Evolutionary conservation across 2,797 vertebrate species (phyloP).

Genomic region (Enoplosus armatus): DNA sequence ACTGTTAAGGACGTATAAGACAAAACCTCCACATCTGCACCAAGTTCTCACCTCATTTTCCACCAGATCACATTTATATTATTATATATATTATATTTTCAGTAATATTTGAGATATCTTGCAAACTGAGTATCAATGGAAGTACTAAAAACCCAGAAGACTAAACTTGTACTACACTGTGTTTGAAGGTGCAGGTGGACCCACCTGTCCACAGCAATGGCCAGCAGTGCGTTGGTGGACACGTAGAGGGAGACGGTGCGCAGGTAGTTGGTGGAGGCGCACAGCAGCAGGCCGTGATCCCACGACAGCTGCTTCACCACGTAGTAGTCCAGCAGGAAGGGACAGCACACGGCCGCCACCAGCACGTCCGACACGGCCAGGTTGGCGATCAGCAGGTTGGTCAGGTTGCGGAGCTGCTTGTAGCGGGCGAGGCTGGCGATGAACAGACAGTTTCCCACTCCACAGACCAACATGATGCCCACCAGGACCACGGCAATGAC

Average conservation of each 20-base stretch:
- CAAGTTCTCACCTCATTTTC: neutral
- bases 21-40: neutral
- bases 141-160: neutral
- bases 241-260: conserved; percentile 93
- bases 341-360: conserved; percentile 94
- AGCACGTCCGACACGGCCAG: conserved; percentile 95
- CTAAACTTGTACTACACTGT: neutral
- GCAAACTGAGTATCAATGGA: too few relatives aligned
- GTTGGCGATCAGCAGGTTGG: conserved; percentile 94
- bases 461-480: conserved; percentile 94
- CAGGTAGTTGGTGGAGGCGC: conserved; percentile 92
- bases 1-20: too few relatives aligned
- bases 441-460: conserved; percentile 93
- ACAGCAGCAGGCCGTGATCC: conserved; percentile 92
- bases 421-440: conserved; percentile 90
- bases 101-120: neutral
- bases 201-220: conserved; percentile 95
- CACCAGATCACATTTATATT: neutral
- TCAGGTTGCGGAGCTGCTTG: conserved; percentile 93
- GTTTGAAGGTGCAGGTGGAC: conserved; percentile 4
- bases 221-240: conserved; percentile 94
- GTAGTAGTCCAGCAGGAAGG: conserved; percentile 96
- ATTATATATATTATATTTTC: too few relatives aligned
- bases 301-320: conserved; percentile 94
- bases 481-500: conserved; percentile 89